A percentile compares a stretch with the other conserved stretches of the same genome.
Conservation (phyloP, 1,140 invertebrate genomes). For the Solenopsis fugax region DNA sequence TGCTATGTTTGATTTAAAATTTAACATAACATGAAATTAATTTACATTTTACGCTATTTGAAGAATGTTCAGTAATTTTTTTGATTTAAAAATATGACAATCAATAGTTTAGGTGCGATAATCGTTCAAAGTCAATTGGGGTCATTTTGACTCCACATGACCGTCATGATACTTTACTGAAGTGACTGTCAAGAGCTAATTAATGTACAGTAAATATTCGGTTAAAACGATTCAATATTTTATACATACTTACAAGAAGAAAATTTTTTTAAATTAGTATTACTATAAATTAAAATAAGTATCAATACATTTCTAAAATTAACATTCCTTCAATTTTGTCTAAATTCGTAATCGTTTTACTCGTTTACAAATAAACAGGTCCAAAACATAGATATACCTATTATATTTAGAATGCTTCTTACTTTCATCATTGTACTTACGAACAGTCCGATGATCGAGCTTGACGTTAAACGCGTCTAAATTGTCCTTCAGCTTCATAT, state of each 20-base stretch:
- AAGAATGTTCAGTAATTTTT: too few relatives aligned
- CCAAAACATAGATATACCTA: background rate
- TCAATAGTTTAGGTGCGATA: too few relatives aligned
- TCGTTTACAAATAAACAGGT: background rate
- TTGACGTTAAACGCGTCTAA: slow-evolving; percentile 15
- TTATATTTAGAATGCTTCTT: background rate
- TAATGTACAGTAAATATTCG: background rate
- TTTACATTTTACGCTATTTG: too few relatives aligned
- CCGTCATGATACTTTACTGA: too few relatives aligned
- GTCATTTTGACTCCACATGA: too few relatives aligned
- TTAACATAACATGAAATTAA: too few relatives aligned
- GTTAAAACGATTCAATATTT: background rate
- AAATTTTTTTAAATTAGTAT: too few relatives aligned
- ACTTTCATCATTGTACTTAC: background rate
- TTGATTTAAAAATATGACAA: too few relatives aligned
- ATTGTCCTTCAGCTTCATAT: background rate
- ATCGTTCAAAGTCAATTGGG: too few relatives aligned
- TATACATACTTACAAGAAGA: too few relatives aligned
- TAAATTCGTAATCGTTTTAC: background rate
- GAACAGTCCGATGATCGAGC: background rate
- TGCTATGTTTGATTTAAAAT: too few relatives aligned
- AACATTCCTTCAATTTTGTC: background rate
- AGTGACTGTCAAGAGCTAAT: background rate
- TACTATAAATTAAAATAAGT: too few relatives aligned
- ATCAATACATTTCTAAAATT: background rate